These are phyloP conservation scores for Lycodopsis pacificus DNA, from an alignment of 2,797 vertebrate species.

Conservation along the genomic window DNA sequence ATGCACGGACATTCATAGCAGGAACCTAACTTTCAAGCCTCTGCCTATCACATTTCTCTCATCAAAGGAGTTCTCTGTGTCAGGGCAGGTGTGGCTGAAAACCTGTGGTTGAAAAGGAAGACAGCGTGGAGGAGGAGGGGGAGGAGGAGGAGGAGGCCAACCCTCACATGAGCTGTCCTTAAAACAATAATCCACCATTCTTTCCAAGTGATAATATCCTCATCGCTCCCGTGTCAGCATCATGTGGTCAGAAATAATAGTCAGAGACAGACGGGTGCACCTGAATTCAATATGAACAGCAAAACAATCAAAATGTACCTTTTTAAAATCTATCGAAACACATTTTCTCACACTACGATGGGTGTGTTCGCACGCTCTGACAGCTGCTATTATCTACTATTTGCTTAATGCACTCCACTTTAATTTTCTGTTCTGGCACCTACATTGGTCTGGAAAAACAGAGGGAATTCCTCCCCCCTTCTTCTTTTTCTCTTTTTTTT, in stretches of 20 bases:
- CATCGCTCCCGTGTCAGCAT: slow-evolving; percentile 64
- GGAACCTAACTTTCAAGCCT: slow-evolving; percentile 43
- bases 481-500: slow-evolving; percentile 10
- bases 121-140: slow-evolving; percentile 16
- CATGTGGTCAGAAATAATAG: slow-evolving; percentile 59
- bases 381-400: slow-evolving; percentile 59
- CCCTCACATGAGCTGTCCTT: slow-evolving; percentile 53
- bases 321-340: slow-evolving; percentile 37
- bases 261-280: slow-evolving; percentile 24
- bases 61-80: slow-evolving; percentile 73
- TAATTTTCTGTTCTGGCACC: slow-evolving; percentile 60
- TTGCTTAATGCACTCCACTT: slow-evolving; percentile 54
- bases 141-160: slow-evolving; percentile 37
- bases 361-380: slow-evolving; percentile 41
- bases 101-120: slow-evolving; percentile 64
- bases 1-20: slow-evolving; percentile 34
- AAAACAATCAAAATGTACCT: slow-evolving; percentile 49
- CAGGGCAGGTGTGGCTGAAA: slow-evolving; percentile 74
- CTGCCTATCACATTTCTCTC: slow-evolving; percentile 69
- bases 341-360: slow-evolving; percentile 33
- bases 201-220: slow-evolving; percentile 68
- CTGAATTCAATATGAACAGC: slow-evolving; percentile 48
- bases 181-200: slow-evolving; percentile 68
- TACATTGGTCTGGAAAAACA: slow-evolving; percentile 58
- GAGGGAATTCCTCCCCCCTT: slow-evolving; percentile 52